Evolutionary conservation across 2,113 vertebrate genomes (phyloP).

Genomic region (Ploceus nigricollis): DNA sequence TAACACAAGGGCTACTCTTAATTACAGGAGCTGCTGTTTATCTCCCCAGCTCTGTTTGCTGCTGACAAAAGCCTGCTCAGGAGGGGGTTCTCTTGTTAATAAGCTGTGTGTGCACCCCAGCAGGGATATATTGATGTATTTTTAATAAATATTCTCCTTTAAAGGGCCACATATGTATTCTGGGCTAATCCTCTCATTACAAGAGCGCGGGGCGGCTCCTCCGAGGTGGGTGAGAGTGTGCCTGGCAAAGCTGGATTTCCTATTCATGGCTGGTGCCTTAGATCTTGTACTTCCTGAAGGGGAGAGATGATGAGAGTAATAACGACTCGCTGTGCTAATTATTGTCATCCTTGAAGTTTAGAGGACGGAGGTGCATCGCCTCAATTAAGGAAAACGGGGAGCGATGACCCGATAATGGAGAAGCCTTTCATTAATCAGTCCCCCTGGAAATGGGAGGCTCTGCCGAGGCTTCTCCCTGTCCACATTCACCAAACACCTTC

Average conservation of each 20-base stretch:
- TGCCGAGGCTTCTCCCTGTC: neutral
- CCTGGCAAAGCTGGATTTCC: neutral
- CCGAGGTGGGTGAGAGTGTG: neutral
- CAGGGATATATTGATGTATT: constrained; percentile 32
- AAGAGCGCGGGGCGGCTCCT: neutral
- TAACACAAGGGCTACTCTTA: neutral
- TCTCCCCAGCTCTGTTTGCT: neutral
- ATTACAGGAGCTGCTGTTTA: neutral
- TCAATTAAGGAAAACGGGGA: constrained; percentile 8
- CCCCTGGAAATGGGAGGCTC: neutral
- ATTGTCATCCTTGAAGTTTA: constrained; percentile 39
- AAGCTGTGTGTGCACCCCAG: neutral
- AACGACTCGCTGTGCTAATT: constrained; percentile 48
- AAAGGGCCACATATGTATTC: neutral
- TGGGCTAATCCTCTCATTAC: constrained; percentile 36
- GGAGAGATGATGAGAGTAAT: constrained; percentile 39
- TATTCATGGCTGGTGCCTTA: neutral
- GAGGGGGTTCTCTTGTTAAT: neutral
- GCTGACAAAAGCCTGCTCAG: neutral
- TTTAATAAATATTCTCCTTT: constrained; percentile 31
- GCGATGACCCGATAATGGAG: neutral
- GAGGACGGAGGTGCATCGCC: constrained; percentile 8
- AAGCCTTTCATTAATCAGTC: neutral
- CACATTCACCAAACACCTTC: fast-evolving
- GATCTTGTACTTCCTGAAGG: constrained; percentile 49